Evolutionary conservation across 1,140 invertebrate species (phyloP).

Genomic region (Euschistus heros): DNA sequence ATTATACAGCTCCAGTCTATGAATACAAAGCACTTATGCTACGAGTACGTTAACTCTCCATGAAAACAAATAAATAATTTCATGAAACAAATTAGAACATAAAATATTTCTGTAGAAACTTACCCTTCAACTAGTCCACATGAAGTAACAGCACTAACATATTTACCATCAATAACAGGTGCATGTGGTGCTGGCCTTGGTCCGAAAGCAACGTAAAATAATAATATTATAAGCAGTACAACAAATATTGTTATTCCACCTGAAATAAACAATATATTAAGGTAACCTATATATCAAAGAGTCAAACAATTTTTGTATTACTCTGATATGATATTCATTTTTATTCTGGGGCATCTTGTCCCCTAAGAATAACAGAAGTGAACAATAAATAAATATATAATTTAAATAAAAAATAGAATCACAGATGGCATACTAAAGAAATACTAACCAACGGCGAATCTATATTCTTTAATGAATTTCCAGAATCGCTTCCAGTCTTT

Average conservation of each 20-base stretch:
- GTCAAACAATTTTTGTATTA: too few relatives aligned
- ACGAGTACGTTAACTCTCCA: too few relatives aligned
- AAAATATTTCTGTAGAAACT: slow-evolving; percentile 25
- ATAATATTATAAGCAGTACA: slow-evolving; percentile 45
- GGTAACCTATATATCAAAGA: too few relatives aligned
- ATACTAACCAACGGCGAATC: slow-evolving; percentile 13
- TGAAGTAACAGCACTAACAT: slow-evolving; percentile 55
- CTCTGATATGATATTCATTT: too few relatives aligned
- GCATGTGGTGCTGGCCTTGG: slow-evolving; percentile 36
- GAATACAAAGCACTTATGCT: too few relatives aligned
- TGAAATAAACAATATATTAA: slow-evolving; percentile 24
- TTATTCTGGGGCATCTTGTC: too few relatives aligned
- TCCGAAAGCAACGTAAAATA: slow-evolving; percentile 51
- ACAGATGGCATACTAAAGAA: too few relatives aligned
- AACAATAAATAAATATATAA: too few relatives aligned
- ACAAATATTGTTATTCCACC: slow-evolving; percentile 38
- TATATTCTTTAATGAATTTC: slow-evolving; percentile 18
- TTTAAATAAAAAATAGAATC: too few relatives aligned
- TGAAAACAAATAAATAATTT: background rate
- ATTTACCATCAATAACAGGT: slow-evolving; percentile 53
- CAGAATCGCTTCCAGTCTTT: slow-evolving; percentile 21
- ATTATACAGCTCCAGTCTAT: too few relatives aligned
- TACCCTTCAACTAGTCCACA: slow-evolving; percentile 71
- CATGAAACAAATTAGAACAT: slow-evolving; percentile 6
- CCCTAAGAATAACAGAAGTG: too few relatives aligned